Evolutionary conservation across 2,888 invertebrate genomes (phyloP), one percentile per base, ranked within the genome.

Genomic region (Agrotis clavis): DNA sequence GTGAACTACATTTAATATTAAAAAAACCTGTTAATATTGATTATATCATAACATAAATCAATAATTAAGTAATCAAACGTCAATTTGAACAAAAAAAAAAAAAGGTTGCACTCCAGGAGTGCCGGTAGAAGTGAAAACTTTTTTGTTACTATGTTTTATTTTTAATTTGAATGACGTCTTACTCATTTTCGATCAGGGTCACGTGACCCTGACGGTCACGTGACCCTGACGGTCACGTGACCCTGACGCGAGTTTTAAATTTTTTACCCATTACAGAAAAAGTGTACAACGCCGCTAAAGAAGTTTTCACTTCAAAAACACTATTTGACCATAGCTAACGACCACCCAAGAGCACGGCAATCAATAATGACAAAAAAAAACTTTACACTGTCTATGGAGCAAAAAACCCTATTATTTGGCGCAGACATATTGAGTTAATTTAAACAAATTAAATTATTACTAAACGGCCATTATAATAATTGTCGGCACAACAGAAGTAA

Each of bases 281-380:
- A n/a, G n/a, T n/a, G n/a, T n/a, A n/a, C n/a, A n/a, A n/a, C n/a
- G n/a, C n/a, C n/a, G n/a, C n/a, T n/a, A n/a, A n/a, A n/a, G n/a
- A n/a, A n/a, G n/a, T n/a, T n/a, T n/a, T n/a, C n/a, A n/a, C n/a
- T n/a, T n/a, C n/a, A n/a, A n/a, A 54, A 35, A 41, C 41, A 59
- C 16, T 30, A 6, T 18, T 50, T 51, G 47, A 50, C 41, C 54
- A 57, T 53, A 61, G 48, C 14, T 25, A 56, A 25, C 16, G 72
- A 72, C 77, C 79, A 79, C 81, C 73, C 81, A 79, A 68, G 68
- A 63, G 35, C 7, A 41, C 14, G 4, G 7, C 13, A 25, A 54
- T 67, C 18, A n/a, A n/a, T 51, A 53, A 2, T 25, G 7, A 11
- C 25, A 19, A 3, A 60, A 63, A 79, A 78, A 64, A 76, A 56